A percentile compares a stretch with the other conserved stretches of the same genome.
These are phyloP conservation scores for Pristiophorus japonicus DNA, from an alignment of 2,113 vertebrate species.

Conservation along the genomic window DNA sequence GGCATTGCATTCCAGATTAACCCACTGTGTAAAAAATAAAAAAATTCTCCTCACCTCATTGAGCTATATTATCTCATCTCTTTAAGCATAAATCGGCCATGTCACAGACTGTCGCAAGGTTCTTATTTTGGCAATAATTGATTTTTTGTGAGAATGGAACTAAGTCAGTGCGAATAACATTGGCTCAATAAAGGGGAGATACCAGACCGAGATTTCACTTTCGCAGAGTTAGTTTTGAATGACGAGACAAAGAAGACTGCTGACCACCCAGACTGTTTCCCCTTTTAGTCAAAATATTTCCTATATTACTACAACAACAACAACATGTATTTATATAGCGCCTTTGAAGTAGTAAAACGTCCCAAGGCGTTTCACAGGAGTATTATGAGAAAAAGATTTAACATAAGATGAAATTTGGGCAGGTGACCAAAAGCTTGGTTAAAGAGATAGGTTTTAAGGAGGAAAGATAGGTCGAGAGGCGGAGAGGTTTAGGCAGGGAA, in stretches of 20 bases:
- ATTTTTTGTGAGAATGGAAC: background rate
- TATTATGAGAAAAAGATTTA: too few relatives aligned
- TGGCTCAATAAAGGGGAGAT: background rate
- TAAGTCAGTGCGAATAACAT: background rate
- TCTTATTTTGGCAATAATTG: background rate
- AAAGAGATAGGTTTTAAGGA: too few relatives aligned
- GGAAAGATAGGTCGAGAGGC: too few relatives aligned
- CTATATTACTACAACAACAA: too few relatives aligned
- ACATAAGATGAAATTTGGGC: too few relatives aligned
- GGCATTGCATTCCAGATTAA: background rate
- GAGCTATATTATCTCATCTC: background rate
- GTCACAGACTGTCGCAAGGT: background rate
- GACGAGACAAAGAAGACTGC: background rate
- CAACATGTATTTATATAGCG: too few relatives aligned
- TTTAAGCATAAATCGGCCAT: background rate
- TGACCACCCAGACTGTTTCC: background rate
- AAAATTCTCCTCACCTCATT: background rate
- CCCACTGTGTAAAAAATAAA: background rate
- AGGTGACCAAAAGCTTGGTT: too few relatives aligned
- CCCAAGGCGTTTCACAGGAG: too few relatives aligned
- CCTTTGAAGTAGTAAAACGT: too few relatives aligned
- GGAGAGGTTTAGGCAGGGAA: too few relatives aligned
- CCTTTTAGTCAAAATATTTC: too few relatives aligned
- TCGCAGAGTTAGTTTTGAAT: background rate
- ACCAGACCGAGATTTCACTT: background rate